Conservation (phyloP, 2,797 vertebrate genomes). For the Nyctalus aviator region DNA sequence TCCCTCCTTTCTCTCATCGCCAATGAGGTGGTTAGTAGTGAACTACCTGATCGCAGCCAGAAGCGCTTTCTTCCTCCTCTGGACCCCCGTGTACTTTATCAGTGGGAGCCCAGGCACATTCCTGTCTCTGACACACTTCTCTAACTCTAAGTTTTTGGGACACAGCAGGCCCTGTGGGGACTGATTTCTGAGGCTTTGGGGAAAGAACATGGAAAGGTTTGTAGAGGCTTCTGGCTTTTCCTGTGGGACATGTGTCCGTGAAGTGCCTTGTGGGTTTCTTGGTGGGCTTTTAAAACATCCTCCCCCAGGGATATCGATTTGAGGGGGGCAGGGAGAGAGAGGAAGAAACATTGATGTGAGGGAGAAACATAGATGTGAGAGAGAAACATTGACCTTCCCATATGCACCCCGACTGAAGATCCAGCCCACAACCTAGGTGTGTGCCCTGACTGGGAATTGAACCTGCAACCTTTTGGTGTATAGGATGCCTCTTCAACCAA, state of each 20-base stretch:
- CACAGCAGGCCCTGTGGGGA: not conserved
- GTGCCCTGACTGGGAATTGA: not conserved
- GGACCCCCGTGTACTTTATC: not conserved
- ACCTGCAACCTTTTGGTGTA: not conserved
- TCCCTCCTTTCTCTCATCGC: conserved; percentile 4
- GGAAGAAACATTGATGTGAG: too few species aligned
- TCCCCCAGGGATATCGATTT: not conserved
- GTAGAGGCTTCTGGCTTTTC: conserved; percentile 4
- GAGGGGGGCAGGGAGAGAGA: too few species aligned
- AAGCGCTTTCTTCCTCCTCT: not conserved
- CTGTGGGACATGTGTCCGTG: not conserved
- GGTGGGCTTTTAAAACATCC: not conserved
- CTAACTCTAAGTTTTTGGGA: conserved; percentile 14
- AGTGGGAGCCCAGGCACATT: not conserved
- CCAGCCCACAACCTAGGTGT: not conserved
- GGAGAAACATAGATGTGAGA: not conserved
- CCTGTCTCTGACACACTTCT: not conserved
- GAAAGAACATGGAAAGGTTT: not conserved
- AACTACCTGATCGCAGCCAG: not conserved
- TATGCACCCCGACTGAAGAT: not conserved
- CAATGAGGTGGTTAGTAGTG: not conserved
- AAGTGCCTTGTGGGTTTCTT: not conserved
- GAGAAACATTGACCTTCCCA: not conserved
- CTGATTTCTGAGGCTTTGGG: not conserved
- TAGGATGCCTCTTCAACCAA: not conserved